Percentiles rank a stretch among this genome's conserved stretches.
phyloP scores from a whole-genome alignment of 1,140 invertebrate genomes.

The Zaprionus taronus region DNA sequence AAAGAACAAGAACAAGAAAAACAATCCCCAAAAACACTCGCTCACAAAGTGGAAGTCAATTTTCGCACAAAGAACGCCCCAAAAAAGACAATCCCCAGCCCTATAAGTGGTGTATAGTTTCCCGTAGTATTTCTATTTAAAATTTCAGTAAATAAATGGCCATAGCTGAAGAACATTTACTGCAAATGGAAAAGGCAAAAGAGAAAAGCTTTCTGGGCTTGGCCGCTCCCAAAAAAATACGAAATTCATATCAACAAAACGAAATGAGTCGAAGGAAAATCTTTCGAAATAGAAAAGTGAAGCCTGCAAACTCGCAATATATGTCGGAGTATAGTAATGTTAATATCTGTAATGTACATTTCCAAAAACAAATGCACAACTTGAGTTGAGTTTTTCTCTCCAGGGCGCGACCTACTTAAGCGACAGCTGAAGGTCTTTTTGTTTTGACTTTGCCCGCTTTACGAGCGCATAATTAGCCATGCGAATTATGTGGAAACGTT shows the following conservation, averaged over 20 bases:
- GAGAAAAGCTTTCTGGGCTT: conserved; percentile 30
- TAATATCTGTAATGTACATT: background rate
- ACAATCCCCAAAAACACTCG: conserved; percentile 63
- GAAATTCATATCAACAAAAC: conserved; percentile 35
- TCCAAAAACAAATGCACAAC: background rate
- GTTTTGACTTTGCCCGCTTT: conserved; percentile 18
- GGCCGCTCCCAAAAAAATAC: conserved; percentile 39
- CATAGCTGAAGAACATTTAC: conserved; percentile 39
- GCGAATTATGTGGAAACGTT: conserved; percentile 5
- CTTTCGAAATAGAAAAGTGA: background rate
- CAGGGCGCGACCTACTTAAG: conserved; percentile 39
- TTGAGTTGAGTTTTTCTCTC: conserved; percentile 1
- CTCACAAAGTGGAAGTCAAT: conserved; percentile 36
- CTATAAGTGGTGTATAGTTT: background rate
- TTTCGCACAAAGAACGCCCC: conserved; percentile 28
- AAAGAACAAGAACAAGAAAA: conserved; percentile 21
- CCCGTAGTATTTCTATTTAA: conserved; percentile 1
- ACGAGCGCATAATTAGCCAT: conserved; percentile 20
- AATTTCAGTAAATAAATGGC: conserved; percentile 28
- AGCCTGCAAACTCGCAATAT: background rate
- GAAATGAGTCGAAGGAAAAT: conserved; percentile 5
- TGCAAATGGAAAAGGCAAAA: conserved; percentile 13
- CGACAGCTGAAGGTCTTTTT: conserved; percentile 25
- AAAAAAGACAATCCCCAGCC: background rate
- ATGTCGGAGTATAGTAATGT: background rate